phyloP scores from a whole-genome alignment of 2,797 vertebrate genomes.

The Danio albolineatus region DNA sequence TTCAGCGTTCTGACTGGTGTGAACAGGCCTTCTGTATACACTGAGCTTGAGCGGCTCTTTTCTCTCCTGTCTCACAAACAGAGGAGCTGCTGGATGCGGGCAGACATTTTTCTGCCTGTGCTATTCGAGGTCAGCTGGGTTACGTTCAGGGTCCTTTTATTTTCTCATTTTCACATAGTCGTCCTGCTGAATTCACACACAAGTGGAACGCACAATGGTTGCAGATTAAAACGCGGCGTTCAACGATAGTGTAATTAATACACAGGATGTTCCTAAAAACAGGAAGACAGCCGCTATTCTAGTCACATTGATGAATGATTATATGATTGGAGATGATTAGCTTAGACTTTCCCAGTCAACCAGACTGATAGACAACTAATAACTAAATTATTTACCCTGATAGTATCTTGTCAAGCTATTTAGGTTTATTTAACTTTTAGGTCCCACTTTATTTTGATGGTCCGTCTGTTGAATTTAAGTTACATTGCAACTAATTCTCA shows the following conservation, averaged over 20 bases:
- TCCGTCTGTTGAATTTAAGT: no score
- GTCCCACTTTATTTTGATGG: no score
- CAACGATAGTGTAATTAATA: neutral
- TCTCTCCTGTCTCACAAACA: slow-evolving; percentile 67
- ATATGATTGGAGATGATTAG: neutral
- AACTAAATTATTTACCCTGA: no score
- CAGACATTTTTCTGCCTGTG: neutral
- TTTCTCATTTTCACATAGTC: neutral
- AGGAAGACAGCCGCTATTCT: neutral
- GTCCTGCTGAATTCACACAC: neutral
- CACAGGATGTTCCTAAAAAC: neutral
- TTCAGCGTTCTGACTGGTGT: slow-evolving; percentile 40
- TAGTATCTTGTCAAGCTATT: no score
- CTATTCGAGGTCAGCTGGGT: neutral
- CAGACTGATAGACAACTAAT: no score
- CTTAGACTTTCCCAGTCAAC: neutral
- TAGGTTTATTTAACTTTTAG: no score
- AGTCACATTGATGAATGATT: neutral
- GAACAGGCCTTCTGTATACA: slow-evolving; percentile 40
- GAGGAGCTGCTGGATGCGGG: neutral
- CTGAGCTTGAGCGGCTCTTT: slow-evolving; percentile 77
- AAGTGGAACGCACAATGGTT: neutral
- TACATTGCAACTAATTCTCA: no score
- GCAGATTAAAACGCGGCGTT: neutral
- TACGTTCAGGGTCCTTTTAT: neutral